Conservation (phyloP, 2,797 vertebrate genomes). For the Myotis pilosus region DNA sequence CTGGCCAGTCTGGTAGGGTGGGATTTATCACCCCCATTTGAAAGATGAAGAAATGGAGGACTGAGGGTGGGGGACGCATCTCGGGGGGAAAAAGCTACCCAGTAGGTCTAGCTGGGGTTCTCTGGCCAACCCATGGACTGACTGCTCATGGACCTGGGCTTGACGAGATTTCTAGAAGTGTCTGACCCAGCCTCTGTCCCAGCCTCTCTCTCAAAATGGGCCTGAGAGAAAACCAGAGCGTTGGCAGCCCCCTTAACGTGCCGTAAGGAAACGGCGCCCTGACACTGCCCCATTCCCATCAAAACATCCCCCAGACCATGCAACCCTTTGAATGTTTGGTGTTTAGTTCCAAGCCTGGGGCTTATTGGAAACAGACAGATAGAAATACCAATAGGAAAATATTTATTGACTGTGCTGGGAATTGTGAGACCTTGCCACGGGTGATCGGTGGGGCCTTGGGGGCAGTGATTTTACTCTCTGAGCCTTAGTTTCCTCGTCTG, state of each 20-base stretch:
- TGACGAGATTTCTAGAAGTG: not conserved
- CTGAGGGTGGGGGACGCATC: not conserved
- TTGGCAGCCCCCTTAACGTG: not conserved
- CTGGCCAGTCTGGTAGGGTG: not conserved
- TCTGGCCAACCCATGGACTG: not conserved
- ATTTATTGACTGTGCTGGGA: slow-evolving; percentile 56
- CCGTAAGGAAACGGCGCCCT: not conserved
- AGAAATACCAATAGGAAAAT: slow-evolving; percentile 59
- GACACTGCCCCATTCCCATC: not conserved
- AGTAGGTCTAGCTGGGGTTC: not conserved
- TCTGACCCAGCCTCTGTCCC: not conserved
- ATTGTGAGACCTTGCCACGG: not conserved
- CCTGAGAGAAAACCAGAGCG: not conserved
- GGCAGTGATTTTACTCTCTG: not conserved
- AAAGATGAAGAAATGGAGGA: slow-evolving; percentile 53
- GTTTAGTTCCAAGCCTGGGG: not conserved
- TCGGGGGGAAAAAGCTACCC: not conserved
- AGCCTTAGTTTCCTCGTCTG: not conserved
- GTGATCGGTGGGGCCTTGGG: not conserved
- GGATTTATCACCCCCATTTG: slow-evolving; percentile 19
- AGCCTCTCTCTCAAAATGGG: not conserved
- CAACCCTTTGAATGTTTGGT: slow-evolving; percentile 5
- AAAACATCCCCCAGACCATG: not conserved
- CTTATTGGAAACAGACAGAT: slow-evolving; percentile 69
- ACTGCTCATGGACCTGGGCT: not conserved